Conservation (phyloP, 2,797 vertebrate species). For the Lepilemur septentrionalis region DNA sequence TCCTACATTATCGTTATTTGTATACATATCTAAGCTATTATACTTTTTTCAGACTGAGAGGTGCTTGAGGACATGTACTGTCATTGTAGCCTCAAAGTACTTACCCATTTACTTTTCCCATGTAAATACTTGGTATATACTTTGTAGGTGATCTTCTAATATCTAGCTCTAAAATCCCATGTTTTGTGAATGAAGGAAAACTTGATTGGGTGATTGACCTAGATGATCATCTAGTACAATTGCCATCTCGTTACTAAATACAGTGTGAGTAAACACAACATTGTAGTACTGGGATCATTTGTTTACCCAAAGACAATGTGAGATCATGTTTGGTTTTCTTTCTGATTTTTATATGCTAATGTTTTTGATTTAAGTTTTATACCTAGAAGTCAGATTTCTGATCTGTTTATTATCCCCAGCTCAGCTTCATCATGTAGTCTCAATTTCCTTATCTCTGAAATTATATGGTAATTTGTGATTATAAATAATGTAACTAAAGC, state of each 20-base stretch:
- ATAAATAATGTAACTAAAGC: conserved; percentile 23
- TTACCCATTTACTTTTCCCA: not conserved
- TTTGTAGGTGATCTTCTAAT: conserved; percentile 9
- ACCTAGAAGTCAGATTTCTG: conserved; percentile 13
- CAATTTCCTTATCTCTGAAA: conserved; percentile 24
- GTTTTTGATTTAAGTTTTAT: conserved; percentile 2
- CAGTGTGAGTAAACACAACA: not conserved
- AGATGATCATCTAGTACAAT: not conserved
- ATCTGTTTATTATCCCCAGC: conserved; percentile 9
- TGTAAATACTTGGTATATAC: not conserved
- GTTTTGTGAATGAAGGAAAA: conserved; percentile 34
- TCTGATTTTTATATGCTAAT: not conserved
- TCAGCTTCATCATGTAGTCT: conserved; percentile 18
- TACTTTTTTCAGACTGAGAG: not conserved
- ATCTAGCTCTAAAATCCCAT: not conserved
- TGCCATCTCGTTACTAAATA: not conserved
- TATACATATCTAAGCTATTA: not conserved
- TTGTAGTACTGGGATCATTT: not conserved
- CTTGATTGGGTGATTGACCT: not conserved
- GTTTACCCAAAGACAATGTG: not conserved
- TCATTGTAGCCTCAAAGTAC: not conserved
- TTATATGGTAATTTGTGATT: not conserved
- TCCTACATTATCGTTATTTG: not conserved
- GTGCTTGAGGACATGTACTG: not conserved
- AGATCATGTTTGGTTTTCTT: conserved; percentile 22